A percentile compares a stretch with the other conserved stretches of the same genome.
These are phyloP conservation scores for Octomys mimax DNA, from an alignment of 2,797 vertebrate species.

Conservation along the genomic window DNA sequence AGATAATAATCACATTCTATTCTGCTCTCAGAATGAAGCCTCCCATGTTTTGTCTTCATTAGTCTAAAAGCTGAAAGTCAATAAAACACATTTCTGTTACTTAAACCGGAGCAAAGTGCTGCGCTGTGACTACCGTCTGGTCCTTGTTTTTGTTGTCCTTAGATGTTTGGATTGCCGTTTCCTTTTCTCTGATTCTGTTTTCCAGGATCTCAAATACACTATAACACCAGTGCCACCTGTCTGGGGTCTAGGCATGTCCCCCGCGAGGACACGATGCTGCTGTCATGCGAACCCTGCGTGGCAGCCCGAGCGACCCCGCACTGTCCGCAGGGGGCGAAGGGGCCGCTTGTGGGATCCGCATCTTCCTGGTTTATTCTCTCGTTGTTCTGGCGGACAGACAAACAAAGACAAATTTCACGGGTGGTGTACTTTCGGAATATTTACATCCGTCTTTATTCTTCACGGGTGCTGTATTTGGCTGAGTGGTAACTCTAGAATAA, in stretches of 20 bases:
- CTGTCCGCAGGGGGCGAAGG: not conserved
- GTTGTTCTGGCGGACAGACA: not conserved
- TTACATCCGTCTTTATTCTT: not conserved
- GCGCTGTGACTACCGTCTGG: not conserved
- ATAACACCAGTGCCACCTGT: not conserved
- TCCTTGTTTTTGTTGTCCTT: not conserved
- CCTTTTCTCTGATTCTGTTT: not conserved
- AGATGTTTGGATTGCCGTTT: not conserved
- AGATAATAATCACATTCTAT: not conserved
- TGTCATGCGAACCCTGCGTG: too few relatives aligned
- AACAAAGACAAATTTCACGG: not conserved
- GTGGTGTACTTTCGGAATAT: not conserved
- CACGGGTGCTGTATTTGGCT: not conserved
- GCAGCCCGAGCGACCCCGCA: not conserved
- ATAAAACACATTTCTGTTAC: not conserved
- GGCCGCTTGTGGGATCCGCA: not conserved
- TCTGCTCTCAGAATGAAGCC: not conserved
- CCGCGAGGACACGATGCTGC: too few relatives aligned
- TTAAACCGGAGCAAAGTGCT: not conserved
- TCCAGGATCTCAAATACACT: not conserved
- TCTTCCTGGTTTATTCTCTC: not conserved
- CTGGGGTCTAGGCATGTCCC: not conserved
- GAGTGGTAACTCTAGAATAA: not conserved
- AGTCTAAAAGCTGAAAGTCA: not conserved
- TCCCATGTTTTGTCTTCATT: not conserved